Base-by-base conservation (phyloP, 1,140 invertebrate genomes). In the Protaetia brevitarsis region DNA sequence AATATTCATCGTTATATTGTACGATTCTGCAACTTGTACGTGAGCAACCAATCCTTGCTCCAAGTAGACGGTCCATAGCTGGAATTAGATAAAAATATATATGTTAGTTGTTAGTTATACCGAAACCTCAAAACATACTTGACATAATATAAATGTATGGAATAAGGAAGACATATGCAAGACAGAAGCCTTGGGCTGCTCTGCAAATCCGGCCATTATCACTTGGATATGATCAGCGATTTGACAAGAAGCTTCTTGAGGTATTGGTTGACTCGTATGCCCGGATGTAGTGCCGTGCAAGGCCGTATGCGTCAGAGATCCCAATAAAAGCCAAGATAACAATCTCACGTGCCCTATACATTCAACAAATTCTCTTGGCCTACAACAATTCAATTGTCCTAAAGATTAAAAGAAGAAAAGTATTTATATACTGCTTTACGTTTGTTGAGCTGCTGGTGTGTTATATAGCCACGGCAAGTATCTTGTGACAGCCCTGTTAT, bases 1-100 rank as follows among this genome's bases (percentile, higher is more conserved):
- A 69, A 95, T 92, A 64, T 88, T 89, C 79, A 90, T 84, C 0
- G 90, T 89, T 7, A 88, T 80, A 72, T 87, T 83, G 74, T 90
- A 87, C 59, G 85, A 82, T 74, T 95, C 90, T 57, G 82, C 84
- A 73, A 84, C 87, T 66, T 85, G 86, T 73, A 81, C 76, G 74
- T 84, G 86, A 69, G 79, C 85, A 68, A 82, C 87, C 61, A 94
- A 89, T 66, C 91, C 83, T 80, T 95, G 91, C 79, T 99, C 97
- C 77, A 98, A 88, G 78, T 99, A 99, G 71, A 99, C 89, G 0
- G 97, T 99, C 97, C 97, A 99, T 51, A 99, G 81, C 87, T 94
- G 69, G 26, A n/a, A n/a, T n/a, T n/a, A n/a, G n/a, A n/a, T 78
- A 73, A 65, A 68, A 61, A 62, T 58, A 62, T 36, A 2, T 7